Conservation (phyloP, 64 coral and sea anemone species). For the Dendronephthya gigantea region DNA sequence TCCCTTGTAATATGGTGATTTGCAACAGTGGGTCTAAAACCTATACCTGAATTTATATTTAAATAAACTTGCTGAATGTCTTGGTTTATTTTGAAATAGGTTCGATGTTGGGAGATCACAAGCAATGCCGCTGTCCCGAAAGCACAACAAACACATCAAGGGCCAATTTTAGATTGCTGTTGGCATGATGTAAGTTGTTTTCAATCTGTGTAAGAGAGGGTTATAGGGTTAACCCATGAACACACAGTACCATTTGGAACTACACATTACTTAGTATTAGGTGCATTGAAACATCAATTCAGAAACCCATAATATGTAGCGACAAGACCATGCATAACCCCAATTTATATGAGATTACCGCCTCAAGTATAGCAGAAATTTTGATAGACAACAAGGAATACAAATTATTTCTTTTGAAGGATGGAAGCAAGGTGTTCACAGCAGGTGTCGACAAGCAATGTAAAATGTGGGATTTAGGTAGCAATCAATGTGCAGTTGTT, state of each 20-base stretch:
- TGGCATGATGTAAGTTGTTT: conserved; percentile 74
- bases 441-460: conserved; percentile 85
- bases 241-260: background rate
- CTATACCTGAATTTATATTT: too few species aligned
- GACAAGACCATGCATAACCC: too few species aligned
- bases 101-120: conserved; percentile 95
- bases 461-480: conserved; percentile 97
- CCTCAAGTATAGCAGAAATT: too few species aligned
- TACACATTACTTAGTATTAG: background rate
- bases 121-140: conserved; percentile 82
- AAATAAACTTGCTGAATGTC: background rate
- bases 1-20: too few species aligned
- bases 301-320: too few species aligned
- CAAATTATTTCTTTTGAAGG: conserved; percentile 38
- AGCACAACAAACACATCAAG: conserved; percentile 75
- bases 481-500: conserved; percentile 71
- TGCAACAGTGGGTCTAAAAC: too few species aligned
- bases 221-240: too few species aligned
- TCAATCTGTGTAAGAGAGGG: background rate
- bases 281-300: too few species aligned
- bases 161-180: conserved; percentile 71
- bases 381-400: background rate
- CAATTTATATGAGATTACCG: too few species aligned
- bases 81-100: background rate
- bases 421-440: conserved; percentile 99